Conservation (phyloP, 2,113 vertebrate species). For the Neomonachus schauinslandi region DNA sequence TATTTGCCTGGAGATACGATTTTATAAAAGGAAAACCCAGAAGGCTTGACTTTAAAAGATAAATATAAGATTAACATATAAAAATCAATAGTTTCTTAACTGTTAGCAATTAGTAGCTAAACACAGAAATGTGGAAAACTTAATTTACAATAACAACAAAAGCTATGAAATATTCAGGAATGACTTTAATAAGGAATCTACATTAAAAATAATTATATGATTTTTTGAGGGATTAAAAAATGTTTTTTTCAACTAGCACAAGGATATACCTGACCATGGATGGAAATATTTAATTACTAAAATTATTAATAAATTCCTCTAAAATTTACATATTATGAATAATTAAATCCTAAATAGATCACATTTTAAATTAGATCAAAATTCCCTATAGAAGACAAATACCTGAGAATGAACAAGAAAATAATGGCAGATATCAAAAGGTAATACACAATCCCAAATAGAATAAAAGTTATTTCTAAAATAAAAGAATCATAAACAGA, state of each 20-base stretch:
- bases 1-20: neutral
- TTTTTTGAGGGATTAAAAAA: neutral
- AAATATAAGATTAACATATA: neutral
- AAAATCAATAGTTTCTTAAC: neutral
- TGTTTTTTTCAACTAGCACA: neutral
- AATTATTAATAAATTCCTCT: neutral
- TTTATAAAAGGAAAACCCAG: neutral
- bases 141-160: neutral
- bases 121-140: neutral
- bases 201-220: neutral
- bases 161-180: neutral
- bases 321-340: neutral
- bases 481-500: neutral
- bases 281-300: conserved; percentile 10
- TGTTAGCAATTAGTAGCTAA: neutral
- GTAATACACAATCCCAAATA: neutral
- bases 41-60: neutral
- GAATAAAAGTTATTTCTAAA: neutral
- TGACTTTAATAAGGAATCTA: neutral
- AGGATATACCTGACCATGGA: neutral
- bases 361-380: neutral
- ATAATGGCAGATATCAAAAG: neutral
- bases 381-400: neutral
- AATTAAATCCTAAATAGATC: neutral
- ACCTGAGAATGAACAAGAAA: neutral